Evolutionary conservation across 2,113 vertebrate genomes (phyloP), one percentile per base, ranked within the genome.

Genomic region (Zootoca vivipara): DNA sequence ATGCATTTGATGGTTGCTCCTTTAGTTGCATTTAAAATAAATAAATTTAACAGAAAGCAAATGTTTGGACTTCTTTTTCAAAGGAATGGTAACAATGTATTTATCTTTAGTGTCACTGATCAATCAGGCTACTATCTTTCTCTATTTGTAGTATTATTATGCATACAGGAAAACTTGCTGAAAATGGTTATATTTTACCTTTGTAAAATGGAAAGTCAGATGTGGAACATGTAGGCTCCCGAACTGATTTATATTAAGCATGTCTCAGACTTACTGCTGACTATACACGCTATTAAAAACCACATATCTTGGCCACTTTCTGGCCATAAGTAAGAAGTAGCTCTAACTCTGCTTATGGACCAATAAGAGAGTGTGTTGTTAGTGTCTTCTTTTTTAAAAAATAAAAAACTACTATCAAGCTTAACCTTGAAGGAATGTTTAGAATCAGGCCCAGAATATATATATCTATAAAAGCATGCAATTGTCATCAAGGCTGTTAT

Each of bases 401-500:
- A 16, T 78, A 9, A 4, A 79, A 91, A 89, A 89, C 92, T 85
- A 13, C 75, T 85, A 18, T 85, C 15, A 46, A 52, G 5, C 28
- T 20, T 20, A 78, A 56, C 18, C 35, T 40, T 83, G 35, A 78
- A 83, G 72, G 89, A 93, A 92, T 70, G 28, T 87, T 93, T 90
- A 70, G 5, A 91, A 91, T 83, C 64, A 87, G 87, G 86, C 91
- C 26, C 52, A 75, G 80, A 85, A 78, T 4, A 38, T 56, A 35
- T 62, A 62, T n/a, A n/a, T n/a, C n/a, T n/a, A 20, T 88, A 80
- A 89, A 69, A 91, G n/a, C 77, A 89, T 40, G 84, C 83, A 89
- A 94, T 93, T 95, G 82, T 93, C 92, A 94, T 58, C 86, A 86
- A 91, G 91, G 90, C 91, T 40, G 88, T 87, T 95, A 93, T 86